A percentile compares a stretch with the other conserved stretches of the same genome.
phyloP scores from a whole-genome alignment of 2,797 vertebrate genomes.

The Cuniculus paca region DNA sequence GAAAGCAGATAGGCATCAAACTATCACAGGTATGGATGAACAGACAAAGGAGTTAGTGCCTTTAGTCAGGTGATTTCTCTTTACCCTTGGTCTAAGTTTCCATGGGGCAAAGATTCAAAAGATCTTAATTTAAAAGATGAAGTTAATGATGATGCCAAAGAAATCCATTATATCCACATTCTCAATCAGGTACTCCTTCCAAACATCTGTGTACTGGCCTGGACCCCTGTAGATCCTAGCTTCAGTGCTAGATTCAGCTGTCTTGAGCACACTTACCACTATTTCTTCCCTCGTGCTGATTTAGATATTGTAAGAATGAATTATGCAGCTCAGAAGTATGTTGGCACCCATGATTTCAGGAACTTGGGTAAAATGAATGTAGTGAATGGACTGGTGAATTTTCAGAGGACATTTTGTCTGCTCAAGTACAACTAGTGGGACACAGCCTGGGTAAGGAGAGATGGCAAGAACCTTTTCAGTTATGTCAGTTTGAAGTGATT shows the following conservation, averaged over 20 bases:
- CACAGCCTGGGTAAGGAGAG: conserved; percentile 69
- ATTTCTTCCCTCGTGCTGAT: conserved; percentile 94
- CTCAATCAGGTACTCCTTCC: conserved; percentile 95
- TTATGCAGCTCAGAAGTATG: conserved; percentile 92
- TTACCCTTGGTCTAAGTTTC: conserved; percentile 93
- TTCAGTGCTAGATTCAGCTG: conserved; percentile 98
- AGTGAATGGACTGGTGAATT: conserved; percentile 96
- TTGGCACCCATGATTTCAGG: conserved; percentile 97
- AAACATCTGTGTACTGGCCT: conserved; percentile 94
- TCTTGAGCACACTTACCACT: conserved; percentile 94
- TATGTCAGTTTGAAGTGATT: conserved; percentile 94
- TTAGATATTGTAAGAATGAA: conserved; percentile 94
- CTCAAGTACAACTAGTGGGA: conserved; percentile 87
- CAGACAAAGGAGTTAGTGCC: conserved; percentile 98
- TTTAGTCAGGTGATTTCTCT: conserved; percentile 98
- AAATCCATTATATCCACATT: conserved; percentile 96
- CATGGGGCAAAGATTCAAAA: conserved; percentile 85
- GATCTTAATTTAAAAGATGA: not conserved
- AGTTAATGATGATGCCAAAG: conserved; percentile 80
- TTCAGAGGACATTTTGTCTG: conserved; percentile 95
- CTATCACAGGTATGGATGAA: conserved; percentile 97
- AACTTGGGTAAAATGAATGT: conserved; percentile 99
- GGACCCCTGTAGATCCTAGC: conserved; percentile 91
- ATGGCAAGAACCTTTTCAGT: conserved; percentile 88
- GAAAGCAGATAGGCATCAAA: conserved; percentile 94